These are phyloP conservation scores for Trichonephila clavipes DNA, from an alignment of 1,140 invertebrate genomes.

Conservation along the genomic window DNA sequence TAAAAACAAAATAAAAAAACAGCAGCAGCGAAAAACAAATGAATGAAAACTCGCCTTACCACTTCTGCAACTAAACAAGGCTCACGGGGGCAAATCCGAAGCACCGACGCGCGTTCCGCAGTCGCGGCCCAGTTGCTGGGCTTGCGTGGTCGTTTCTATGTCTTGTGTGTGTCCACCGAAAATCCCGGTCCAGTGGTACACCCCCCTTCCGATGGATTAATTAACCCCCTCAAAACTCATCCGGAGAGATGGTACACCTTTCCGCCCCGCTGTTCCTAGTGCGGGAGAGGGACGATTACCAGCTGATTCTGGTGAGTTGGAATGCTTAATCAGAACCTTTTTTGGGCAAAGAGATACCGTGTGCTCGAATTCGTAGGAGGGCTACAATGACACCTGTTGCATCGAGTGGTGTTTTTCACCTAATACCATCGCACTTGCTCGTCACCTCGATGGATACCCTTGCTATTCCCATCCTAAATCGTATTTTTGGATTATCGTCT, in stretches of 20 bases:
- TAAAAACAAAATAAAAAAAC: neutral
- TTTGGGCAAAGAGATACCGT: conserved; percentile 58
- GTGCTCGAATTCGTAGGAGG: conserved; percentile 56
- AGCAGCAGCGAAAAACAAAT: conserved; percentile 17
- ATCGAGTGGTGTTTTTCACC: neutral
- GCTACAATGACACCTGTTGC: conserved; percentile 52
- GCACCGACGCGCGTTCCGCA: conserved; percentile 37
- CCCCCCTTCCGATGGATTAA: conserved; percentile 58
- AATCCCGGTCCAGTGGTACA: conserved; percentile 3
- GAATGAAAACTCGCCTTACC: conserved; percentile 60
- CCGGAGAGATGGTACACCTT: conserved; percentile 60
- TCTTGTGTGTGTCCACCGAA: neutral
- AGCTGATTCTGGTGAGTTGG: conserved; percentile 73
- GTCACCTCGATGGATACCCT: neutral
- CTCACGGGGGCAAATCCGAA: conserved; percentile 56
- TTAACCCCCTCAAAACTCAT: neutral
- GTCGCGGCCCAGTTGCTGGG: conserved; percentile 69
- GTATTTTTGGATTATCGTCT: too few species aligned
- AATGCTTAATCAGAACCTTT: neutral
- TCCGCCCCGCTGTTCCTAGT: conserved; percentile 70
- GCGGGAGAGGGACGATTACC: conserved; percentile 69
- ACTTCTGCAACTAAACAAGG: conserved; percentile 36
- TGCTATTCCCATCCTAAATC: neutral
- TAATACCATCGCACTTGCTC: neutral
- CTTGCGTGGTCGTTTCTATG: conserved; percentile 11